Evolutionary conservation across 2,113 vertebrate genomes (phyloP).

Genomic region (Plecotus auritus): DNA sequence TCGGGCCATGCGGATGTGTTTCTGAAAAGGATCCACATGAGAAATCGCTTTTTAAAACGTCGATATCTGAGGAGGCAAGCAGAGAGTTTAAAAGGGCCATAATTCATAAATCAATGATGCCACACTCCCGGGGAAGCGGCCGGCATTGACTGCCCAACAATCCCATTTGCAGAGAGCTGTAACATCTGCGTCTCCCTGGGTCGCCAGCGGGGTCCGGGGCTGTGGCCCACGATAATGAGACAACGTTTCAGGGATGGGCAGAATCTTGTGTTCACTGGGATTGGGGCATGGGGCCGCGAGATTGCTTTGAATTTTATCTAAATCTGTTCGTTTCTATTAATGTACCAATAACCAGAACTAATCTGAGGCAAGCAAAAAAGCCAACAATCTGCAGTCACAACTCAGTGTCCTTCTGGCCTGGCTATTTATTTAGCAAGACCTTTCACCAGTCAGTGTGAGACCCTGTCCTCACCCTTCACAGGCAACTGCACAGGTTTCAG

Average conservation of each 20-base stretch:
- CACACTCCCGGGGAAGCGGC: constrained; percentile 58
- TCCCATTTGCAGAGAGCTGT: constrained; percentile 41
- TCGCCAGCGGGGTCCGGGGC: not conserved
- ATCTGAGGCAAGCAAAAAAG: not conserved
- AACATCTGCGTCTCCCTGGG: not conserved
- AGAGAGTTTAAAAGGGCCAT: constrained; percentile 79
- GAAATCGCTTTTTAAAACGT: constrained; percentile 75
- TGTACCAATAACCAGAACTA: not conserved
- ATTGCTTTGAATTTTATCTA: not conserved
- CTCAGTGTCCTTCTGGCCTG: not conserved
- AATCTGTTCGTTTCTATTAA: not conserved
- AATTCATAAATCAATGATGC: constrained; percentile 77
- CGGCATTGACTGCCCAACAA: constrained; percentile 62
- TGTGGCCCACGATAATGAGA: not conserved
- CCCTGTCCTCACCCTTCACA: not conserved
- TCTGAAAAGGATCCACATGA: constrained; percentile 76
- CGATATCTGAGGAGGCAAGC: constrained; percentile 72
- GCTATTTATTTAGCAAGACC: not conserved
- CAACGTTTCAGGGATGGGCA: not conserved
- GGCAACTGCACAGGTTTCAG: not conserved
- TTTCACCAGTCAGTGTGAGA: not conserved
- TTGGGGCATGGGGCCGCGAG: not conserved
- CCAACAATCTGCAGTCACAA: not conserved
- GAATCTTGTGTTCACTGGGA: not conserved
- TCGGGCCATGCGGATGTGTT: not conserved